Evolutionary conservation across 2,113 vertebrate species (phyloP), one percentile per base, ranked within the genome.

Genomic region (Argyrosomus japonicus): DNA sequence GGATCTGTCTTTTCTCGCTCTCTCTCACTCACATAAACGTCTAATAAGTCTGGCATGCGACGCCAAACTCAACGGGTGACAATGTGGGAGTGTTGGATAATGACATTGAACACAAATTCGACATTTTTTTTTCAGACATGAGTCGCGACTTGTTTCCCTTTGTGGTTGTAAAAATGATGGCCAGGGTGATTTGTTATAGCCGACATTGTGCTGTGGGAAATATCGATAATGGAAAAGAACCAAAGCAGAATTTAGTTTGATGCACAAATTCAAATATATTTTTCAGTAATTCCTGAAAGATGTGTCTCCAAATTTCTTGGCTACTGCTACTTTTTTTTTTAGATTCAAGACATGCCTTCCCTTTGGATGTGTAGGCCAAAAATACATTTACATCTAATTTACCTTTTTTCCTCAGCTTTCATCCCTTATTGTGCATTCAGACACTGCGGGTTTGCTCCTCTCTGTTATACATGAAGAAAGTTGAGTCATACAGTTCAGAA

Each of bases 11-110:
- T 53, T 45, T 25, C 65, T 67, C 32, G 6, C 50, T 54, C 67
- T 48, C 48, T 68, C 75, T 43, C 54, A 61, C 54, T 68, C 65
- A 69, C 61, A 74, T 54, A 54, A 53, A 74, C 25, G 51, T 77
- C 79, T 83, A 14, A 79, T 83, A 68, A 85, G 13, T 77, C 83
- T 87, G 82, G 68, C 58, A 3, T 13, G 9, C 5, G 1, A 23
- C 15, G n/a, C 2, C 63, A 45, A 77, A 77, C 65, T 75, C 81
- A 21, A 43, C 3, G 48, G 80, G 77, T 67, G 83, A 84, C 83
- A 25, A 68, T 53, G 72, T 48, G 69, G 72, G 62, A 75, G 27
- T 45, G 79, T 68, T 81, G 40, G 64, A 60, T 72, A 57, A 83
- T 63, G 43, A 68, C 68, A 60, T 29, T 1, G 40, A 83, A 79